These are phyloP conservation scores for Dryobota labecula DNA, from an alignment of 2,888 invertebrate species.

Conservation along the genomic window DNA sequence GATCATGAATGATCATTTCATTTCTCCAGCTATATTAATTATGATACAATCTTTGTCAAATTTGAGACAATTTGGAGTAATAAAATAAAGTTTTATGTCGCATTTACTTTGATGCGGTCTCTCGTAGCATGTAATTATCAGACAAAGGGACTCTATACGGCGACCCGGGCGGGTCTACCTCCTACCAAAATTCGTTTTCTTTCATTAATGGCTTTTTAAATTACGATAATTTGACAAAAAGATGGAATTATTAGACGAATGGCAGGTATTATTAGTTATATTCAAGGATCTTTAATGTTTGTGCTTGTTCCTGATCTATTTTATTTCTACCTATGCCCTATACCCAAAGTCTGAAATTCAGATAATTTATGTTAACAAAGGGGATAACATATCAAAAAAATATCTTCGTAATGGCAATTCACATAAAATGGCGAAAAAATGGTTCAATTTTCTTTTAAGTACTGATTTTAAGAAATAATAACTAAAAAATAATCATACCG, in stretches of 20 bases:
- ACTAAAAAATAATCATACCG: too few species aligned
- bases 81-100: slow-evolving; percentile 89
- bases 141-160: slow-evolving; percentile 71
- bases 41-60: slow-evolving; percentile 87
- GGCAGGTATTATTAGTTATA: slow-evolving; percentile 58
- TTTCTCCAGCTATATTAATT: slow-evolving; percentile 80
- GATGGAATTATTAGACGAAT: slow-evolving; percentile 58
- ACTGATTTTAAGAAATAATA: too few species aligned
- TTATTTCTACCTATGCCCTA: not conserved
- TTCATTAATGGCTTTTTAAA: slow-evolving; percentile 70
- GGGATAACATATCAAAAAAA: too few species aligned
- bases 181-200: slow-evolving; percentile 62
- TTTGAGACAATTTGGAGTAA: slow-evolving; percentile 88
- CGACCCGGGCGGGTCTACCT: slow-evolving; percentile 63
- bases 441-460: too few species aligned
- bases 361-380: too few species aligned
- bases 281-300: slow-evolving; percentile 13
- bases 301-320: not conserved
- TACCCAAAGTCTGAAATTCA: too few species aligned
- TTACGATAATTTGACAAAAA: slow-evolving; percentile 72
- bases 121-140: slow-evolving; percentile 82
- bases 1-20: slow-evolving; percentile 73
- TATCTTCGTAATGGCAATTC: too few species aligned
- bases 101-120: slow-evolving; percentile 88
- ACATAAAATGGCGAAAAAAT: too few species aligned